Conservation (phyloP, 1,140 invertebrate species). For the Pseudachorutes palmiensis region DNA sequence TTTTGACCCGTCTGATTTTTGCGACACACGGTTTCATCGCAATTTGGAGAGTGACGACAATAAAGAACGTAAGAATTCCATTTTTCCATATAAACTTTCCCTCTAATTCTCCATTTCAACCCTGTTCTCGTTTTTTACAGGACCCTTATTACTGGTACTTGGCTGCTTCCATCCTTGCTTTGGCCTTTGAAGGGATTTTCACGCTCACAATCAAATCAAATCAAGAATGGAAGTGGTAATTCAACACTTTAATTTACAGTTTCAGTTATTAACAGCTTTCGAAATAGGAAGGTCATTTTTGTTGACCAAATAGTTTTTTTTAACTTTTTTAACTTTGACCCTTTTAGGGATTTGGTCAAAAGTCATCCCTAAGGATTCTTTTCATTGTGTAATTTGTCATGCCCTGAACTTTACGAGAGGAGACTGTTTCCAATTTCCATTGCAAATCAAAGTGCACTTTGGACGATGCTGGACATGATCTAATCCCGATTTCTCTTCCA, state of each 20-base stretch:
- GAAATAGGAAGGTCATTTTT: too few species aligned
- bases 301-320: too few species aligned
- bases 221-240: constrained; percentile 78
- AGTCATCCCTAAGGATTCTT: too few species aligned
- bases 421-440: too few species aligned
- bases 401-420: too few species aligned
- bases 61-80: too few species aligned
- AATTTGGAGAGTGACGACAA: constrained; percentile 56
- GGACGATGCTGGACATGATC: too few species aligned
- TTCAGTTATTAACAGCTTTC: background rate
- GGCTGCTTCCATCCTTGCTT: constrained; percentile 60
- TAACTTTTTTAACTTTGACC: too few species aligned
- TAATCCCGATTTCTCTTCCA: background rate
- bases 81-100: too few species aligned
- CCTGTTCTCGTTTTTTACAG: background rate
- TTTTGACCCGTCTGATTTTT: constrained; percentile 68
- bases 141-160: constrained; percentile 66
- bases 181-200: constrained; percentile 73
- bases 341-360: too few species aligned
- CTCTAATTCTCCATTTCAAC: background rate
- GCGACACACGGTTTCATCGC: constrained; percentile 67
- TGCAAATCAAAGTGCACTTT: background rate
- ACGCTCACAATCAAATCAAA: constrained; percentile 73
- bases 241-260: background rate
- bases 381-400: too few species aligned